Evolutionary conservation across 2,113 vertebrate species (phyloP), one percentile per base, ranked within the genome.

Genomic region (Oncorhynchus keta): DNA sequence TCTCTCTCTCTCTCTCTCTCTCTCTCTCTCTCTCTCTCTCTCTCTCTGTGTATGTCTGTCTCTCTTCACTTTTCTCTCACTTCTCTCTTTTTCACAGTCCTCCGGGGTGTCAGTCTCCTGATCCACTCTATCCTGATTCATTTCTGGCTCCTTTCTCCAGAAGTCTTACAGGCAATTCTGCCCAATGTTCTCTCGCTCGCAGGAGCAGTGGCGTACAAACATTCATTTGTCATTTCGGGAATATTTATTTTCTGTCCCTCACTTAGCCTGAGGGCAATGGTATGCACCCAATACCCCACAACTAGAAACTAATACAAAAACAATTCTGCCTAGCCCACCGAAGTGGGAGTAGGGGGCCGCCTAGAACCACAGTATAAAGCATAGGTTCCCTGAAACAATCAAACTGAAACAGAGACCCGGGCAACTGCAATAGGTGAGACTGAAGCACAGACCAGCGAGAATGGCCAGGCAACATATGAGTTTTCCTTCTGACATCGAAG

Each of bases 221-320:
- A 39, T 39, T 66, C 32, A 75, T 70, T 79, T 12, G 26, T 71
- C 39, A 70, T 11, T 70, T 74, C 68, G 1, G 67, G 11, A 45
- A 35, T 35, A 68, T 65, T 69, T 70, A 18, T 49, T 68, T 74
- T 70, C 59, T 35, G 22, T 70, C 68, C 59, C 59, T 78, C 32
- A 74, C 57, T 9, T 39, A 3, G 13, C 68, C 70, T 28, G 5
- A 48, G 55, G 78, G 39, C 67, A 74, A 75, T 73, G 66, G 68
- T 55, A 75, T 79, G 77, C 72, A 74, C 77, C 72, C 77, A 78
- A 73, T 75, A 74, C 66, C 68, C 67, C 32, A 68, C 77, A 48
- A 22, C 77, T 22, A 79, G 73, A 69, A 79, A 70, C 72, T 70
- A 79, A 79, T 75, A 75, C 78, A 75, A 79, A 79, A 79, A 79